Base-by-base conservation (phyloP, 2,797 vertebrate genomes). In the Vespertilio murinus region DNA sequence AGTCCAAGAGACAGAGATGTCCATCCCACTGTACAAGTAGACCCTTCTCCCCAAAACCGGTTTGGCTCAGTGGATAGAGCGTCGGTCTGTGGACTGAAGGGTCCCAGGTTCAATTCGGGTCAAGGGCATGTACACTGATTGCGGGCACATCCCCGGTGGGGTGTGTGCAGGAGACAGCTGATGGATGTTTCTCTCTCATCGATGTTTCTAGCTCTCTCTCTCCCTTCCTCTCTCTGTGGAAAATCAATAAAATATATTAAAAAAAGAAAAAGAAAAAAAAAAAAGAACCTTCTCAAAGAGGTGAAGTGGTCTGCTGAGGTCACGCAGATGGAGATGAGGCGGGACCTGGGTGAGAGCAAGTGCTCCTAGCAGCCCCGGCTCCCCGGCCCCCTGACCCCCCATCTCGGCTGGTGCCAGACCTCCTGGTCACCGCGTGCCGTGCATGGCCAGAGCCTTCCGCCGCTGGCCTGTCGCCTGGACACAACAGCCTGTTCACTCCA, bases 361-460 rank as follows among this genome's bases (percentile, higher is more conserved):
- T 5, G 79, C 20, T n/a, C 64, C 35, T 25, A 3, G 38, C 28
- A 54, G 40, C 30, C 61, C 33, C 2, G 38, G 30, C 5, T 30
- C 17, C 38, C 5, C 47, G 1, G 5, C 47, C 17, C 30, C 5
- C 33, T 3, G 8, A 16, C 13, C 47, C 13, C 10, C 9, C 2
- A 1, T 11, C 45, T 28, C 25, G 45, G 12, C 0, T 2, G 30
- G 42, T 30, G 30, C 17, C 4, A 42, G 22, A 33, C 3, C 7
- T 22, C 16, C 23, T 30, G 23, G 12, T 38, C 25, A 8, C 64
- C 45, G 11, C 0, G 2, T 5, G 25, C 3, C 1, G 2, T 5
- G 25, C 2, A 2, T 10, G 35, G 3, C 6, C 25, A 18, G 56
- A 64, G 54, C 47, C 18, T n/a, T 40, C 18, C 18, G 81, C 64